Conservation (phyloP, 2,888 invertebrate species). For the Tachystola acroxantha region DNA sequence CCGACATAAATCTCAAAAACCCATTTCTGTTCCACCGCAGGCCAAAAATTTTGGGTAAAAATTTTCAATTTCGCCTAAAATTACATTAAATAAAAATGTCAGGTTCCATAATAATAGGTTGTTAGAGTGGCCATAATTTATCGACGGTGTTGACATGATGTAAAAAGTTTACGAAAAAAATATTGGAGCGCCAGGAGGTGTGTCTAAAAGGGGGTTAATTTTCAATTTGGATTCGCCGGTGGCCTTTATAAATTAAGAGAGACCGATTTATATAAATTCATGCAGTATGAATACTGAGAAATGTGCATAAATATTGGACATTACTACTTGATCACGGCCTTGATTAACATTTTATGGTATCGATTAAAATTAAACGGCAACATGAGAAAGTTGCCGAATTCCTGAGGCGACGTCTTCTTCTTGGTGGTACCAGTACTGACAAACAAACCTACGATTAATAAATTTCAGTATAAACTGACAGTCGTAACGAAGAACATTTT, state of each 20-base stretch:
- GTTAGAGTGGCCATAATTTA: constrained; percentile 68
- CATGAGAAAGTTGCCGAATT: constrained; percentile 43
- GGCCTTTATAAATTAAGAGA: constrained; percentile 61
- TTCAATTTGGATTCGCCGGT: constrained; percentile 70
- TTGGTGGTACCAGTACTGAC: constrained; percentile 27
- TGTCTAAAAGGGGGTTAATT: constrained; percentile 69
- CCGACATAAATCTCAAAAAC: constrained; percentile 59
- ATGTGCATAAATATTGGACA: constrained; percentile 51
- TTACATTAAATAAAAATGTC: constrained; percentile 66
- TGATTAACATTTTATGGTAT: constrained; percentile 48
- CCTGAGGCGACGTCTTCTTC: constrained; percentile 29
- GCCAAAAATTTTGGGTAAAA: constrained; percentile 51
- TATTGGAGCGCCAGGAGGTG: constrained; percentile 59
- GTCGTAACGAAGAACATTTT: no score
- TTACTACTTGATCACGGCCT: constrained; percentile 42
- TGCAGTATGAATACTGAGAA: constrained; percentile 17
- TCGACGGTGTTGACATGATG: constrained; percentile 68
- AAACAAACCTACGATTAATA: constrained; percentile 28
- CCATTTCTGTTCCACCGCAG: constrained; percentile 58
- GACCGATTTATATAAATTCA: constrained; percentile 53
- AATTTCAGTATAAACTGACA: constrained; percentile 26
- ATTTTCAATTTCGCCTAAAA: constrained; percentile 66
- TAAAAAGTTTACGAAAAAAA: constrained; percentile 50
- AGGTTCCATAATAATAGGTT: constrained; percentile 69
- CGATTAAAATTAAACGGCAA: constrained; percentile 49